These are phyloP conservation scores for Notechis scutatus DNA, from an alignment of 2,113 vertebrate species.

Conservation along the genomic window DNA sequence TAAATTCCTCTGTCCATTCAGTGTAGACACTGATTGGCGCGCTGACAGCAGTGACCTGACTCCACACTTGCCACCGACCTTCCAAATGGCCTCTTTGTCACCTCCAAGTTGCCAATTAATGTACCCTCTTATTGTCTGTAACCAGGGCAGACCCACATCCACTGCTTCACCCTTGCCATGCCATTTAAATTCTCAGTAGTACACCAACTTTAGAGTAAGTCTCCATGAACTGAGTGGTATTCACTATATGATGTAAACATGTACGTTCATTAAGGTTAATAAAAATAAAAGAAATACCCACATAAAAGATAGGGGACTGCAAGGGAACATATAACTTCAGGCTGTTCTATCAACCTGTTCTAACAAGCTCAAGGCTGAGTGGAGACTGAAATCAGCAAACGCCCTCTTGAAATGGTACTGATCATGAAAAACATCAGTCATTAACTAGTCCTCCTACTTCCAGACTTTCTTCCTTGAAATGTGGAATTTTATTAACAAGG, in stretches of 20 bases:
- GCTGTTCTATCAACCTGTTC: neutral
- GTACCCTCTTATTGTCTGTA: neutral
- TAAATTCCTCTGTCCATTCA: neutral
- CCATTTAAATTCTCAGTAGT: neutral
- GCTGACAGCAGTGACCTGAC: neutral
- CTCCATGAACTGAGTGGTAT: neutral
- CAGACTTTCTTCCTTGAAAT: neutral
- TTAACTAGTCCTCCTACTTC: neutral
- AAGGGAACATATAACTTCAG: constrained; percentile 69
- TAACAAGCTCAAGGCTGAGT: neutral
- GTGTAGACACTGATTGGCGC: neutral
- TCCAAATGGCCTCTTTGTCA: neutral
- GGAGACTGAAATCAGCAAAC: neutral
- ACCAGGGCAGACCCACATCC: neutral
- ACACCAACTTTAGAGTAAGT: neutral
- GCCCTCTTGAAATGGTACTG: neutral
- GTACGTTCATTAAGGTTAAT: constrained; percentile 77
- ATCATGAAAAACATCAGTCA: neutral
- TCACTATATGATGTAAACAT: neutral
- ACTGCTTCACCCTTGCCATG: neutral
- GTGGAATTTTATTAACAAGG: neutral
- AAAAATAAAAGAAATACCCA: constrained; percentile 90
- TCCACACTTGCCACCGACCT: neutral
- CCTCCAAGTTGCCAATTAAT: neutral
- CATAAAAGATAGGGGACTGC: constrained; percentile 77